These are phyloP conservation scores for Microplitis deprimator DNA, from an alignment of 2,888 invertebrate genomes.

Conservation along the genomic window DNA sequence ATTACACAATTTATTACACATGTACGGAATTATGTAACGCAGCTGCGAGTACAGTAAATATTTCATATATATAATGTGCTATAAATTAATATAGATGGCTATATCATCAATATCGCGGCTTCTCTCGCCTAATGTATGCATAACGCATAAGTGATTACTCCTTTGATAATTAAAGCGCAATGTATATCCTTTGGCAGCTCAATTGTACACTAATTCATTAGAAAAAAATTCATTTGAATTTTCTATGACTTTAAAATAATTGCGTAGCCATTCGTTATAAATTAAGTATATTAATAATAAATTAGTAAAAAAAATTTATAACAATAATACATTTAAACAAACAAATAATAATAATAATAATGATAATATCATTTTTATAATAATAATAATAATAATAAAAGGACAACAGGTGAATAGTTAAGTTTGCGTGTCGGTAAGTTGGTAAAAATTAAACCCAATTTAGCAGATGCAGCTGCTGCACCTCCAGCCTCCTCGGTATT, in stretches of 20 bases:
- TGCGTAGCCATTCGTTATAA: background rate
- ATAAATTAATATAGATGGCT: background rate
- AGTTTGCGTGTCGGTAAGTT: constrained; percentile 11
- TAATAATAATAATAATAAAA: background rate
- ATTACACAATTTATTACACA: background rate
- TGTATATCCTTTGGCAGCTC: background rate
- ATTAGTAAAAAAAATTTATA: no score
- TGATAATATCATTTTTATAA: no score
- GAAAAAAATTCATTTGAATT: background rate
- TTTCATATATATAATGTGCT: background rate
- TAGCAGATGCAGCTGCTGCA: constrained; percentile 19
- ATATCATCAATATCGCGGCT: background rate
- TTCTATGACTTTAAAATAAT: background rate
- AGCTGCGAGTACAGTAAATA: background rate
- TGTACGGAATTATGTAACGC: background rate
- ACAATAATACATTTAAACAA: background rate
- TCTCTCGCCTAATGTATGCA: background rate
- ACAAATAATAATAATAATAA: background rate
- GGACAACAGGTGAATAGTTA: background rate
- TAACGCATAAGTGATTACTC: background rate
- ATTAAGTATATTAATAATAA: no score
- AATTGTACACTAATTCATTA: background rate
- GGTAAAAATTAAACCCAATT: constrained; percentile 43
- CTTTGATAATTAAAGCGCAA: background rate
- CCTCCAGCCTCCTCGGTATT: background rate